Base-by-base conservation (phyloP, 2,888 invertebrate genomes). In the Zygogramma bicolorata region DNA sequence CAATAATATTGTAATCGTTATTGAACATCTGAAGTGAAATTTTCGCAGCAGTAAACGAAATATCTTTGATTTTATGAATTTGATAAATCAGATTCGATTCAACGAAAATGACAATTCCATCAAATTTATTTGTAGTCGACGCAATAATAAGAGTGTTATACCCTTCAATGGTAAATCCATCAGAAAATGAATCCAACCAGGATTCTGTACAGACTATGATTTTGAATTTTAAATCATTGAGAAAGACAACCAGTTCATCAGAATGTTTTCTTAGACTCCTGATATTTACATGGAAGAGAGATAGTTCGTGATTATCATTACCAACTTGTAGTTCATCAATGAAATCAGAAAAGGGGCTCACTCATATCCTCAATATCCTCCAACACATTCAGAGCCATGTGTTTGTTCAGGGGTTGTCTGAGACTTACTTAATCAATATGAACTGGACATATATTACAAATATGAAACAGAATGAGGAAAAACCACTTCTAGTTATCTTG, bases 141-240 rank as follows among this genome's bases (percentile, higher is more conserved):
- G 38, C 8, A 8, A 38, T 38, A 38, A 38, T 38, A 13, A 10
- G 38, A 10, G 38, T 38, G 13, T 38, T 38, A 38, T 38, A 38
- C 5, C 38, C 38, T 8, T 38, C 38, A 38, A 38, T 38, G 38
- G 38, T 38, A 10, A 38, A 49, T 49, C 49, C 22, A 10, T 6
- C 57, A 25, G 57, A 57, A 25, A 4, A 57, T 57, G 57, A 57
- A 57, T 57, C 25, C 27, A 57, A 15, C 22, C 25, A 57, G 25
- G 57, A 57, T 25, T 57, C 22, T 57, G 57, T 57, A 57, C 25
- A 57, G 3, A 57, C 25, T 25, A 57, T 57, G 20, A 57, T 10
- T 25, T 57, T 57, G 25, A 57, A 57, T 57, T 57, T 22, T 57
- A 25, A 57, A 57, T 57, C 25, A 25, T 57, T 57, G 25, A 57